phyloP scores from a whole-genome alignment of 2,888 invertebrate genomes.

The Cepaea hortensis region DNA sequence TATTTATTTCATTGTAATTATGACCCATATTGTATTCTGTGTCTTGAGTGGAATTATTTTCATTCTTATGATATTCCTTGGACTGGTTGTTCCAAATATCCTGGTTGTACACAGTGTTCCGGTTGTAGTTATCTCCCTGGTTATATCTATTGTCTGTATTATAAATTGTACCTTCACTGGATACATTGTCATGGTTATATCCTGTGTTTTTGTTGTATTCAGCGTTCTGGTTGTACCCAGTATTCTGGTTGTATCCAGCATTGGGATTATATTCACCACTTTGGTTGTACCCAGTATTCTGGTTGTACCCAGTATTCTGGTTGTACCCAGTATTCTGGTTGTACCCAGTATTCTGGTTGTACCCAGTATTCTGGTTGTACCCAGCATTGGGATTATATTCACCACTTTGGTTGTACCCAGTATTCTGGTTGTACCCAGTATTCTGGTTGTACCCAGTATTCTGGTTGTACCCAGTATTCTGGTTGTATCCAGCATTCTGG shows the following conservation, averaged over 20 bases:
- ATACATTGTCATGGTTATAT: not conserved
- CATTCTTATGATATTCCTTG: not conserved
- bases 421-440: not conserved
- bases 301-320: not conserved
- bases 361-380: not conserved
- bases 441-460: not conserved
- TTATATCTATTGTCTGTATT: not conserved
- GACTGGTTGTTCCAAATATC: not conserved
- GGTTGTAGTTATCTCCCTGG: not conserved
- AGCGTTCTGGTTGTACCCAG: not conserved
- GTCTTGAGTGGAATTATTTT: not conserved
- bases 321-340: not conserved
- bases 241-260: not conserved
- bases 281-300: not conserved
- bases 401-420: not conserved
- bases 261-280: not conserved
- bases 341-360: not conserved
- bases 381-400: no score
- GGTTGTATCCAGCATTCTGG: not conserved
- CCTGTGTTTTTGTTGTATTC: not conserved
- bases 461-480: not conserved
- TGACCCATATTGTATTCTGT: not conserved
- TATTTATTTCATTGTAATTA: not conserved
- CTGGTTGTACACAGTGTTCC: not conserved
- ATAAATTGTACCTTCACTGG: not conserved